These are phyloP conservation scores for Rambutsinella grinnellia DNA, from an alignment of 2,888 invertebrate species.

Conservation along the genomic window DNA sequence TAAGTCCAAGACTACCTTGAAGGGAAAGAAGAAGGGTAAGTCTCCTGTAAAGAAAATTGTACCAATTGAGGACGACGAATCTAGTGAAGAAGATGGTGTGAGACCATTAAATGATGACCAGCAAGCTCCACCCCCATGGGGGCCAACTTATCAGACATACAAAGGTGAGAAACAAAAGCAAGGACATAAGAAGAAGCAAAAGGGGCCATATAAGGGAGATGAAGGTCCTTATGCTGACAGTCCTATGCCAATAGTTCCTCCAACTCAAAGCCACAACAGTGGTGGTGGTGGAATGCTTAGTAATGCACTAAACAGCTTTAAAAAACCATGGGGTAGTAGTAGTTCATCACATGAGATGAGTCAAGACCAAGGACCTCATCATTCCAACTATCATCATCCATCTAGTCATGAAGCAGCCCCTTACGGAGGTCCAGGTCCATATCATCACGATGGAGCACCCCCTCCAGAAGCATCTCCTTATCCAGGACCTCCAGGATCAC, in stretches of 20 bases:
- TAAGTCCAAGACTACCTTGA: not conserved
- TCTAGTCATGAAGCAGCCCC: slow-evolving; percentile 17
- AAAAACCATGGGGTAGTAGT: slow-evolving; percentile 28
- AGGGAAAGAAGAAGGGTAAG: not conserved
- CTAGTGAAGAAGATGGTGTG: slow-evolving; percentile 22
- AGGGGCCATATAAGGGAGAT: slow-evolving; percentile 28
- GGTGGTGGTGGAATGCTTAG: not conserved
- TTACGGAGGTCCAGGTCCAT: not conserved
- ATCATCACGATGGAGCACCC: slow-evolving; percentile 19
- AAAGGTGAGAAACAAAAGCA: slow-evolving; percentile 26
- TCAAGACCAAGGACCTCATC: no score
- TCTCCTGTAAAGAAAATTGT: not conserved
- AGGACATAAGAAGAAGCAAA: slow-evolving; percentile 34
- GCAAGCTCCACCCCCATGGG: slow-evolving; percentile 24
- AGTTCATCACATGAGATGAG: slow-evolving; percentile 19
- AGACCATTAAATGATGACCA: slow-evolving; percentile 8
- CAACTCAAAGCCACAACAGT: not conserved
- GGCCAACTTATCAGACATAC: slow-evolving; percentile 34
- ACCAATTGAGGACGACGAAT: slow-evolving; percentile 31
- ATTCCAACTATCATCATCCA: not conserved
- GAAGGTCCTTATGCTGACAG: slow-evolving; percentile 19
- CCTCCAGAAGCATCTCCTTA: slow-evolving; percentile 8
- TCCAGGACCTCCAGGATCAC: slow-evolving; percentile 3
- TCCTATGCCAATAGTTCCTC: not conserved
- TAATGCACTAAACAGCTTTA: not conserved